Percentiles rank a stretch among this genome's conserved stretches.
Evolutionary conservation across 2,888 invertebrate genomes (phyloP).

Genomic region (Ennomos quercinarius): DNA sequence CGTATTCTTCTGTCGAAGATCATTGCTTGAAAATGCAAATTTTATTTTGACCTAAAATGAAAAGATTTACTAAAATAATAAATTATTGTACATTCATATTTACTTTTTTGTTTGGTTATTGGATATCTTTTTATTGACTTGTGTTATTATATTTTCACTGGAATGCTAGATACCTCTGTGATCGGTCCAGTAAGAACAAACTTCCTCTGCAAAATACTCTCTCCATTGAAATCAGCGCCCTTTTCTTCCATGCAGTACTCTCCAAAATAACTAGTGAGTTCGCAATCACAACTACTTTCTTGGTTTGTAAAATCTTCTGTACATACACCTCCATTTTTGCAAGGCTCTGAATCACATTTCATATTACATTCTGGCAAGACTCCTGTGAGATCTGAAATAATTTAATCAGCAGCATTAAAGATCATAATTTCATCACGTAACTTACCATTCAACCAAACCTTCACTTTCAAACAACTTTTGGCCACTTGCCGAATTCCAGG

Average conservation of each 20-base stretch:
- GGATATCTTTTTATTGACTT: too few species aligned
- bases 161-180: conserved; percentile 62
- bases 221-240: conserved; percentile 95
- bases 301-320: conserved; percentile 95
- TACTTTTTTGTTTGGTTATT: too few species aligned
- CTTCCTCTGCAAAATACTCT: conserved; percentile 92
- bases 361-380: conserved; percentile 94
- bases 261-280: conserved; percentile 95
- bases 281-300: conserved; percentile 94
- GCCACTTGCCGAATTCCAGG: too few species aligned
- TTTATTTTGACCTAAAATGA: conserved; percentile 90
- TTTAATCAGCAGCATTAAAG: background rate
- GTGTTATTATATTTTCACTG: too few species aligned
- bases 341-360: conserved; percentile 95
- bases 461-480: too few species aligned
- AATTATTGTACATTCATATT: background rate
- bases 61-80: background rate
- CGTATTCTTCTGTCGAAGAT: conserved; percentile 91
- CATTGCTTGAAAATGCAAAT: conserved; percentile 94
- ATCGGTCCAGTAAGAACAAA: conserved; percentile 90
- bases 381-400: conserved; percentile 85
- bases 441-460: too few species aligned
- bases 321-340: conserved; percentile 94
- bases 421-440: background rate
- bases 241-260: conserved; percentile 95